Evolutionary conservation across 2,113 vertebrate species (phyloP), one percentile per base, ranked within the genome.

Genomic region (Python bivittatus): DNA sequence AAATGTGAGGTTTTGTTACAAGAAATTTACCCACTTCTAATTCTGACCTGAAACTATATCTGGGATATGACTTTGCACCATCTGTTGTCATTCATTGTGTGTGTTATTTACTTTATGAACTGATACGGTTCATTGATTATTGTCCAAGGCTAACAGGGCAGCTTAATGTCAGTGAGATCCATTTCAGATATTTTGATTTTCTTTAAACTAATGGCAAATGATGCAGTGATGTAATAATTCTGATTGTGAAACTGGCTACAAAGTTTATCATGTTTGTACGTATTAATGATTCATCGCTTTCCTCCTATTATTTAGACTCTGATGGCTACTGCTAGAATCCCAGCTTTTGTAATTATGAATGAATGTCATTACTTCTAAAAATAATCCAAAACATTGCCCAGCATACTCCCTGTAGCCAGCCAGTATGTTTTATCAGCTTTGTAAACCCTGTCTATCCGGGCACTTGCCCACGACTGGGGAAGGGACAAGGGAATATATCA

Each of bases 21-120:
- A 89, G 88, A 95, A 53, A 83, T 29, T 96, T 86, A 33, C 33
- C 15, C 53, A 25, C 88, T 88, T 94, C 86, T 92, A 60, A 90
- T 94, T 91, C 86, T 93, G 64, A 20, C 89, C 90, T 93, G 94
- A 95, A 95, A 95, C 20, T 79, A 17, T 88, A 95, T 83, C 91
- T 1, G 13, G 20, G 88, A 84, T 91, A 91, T 7, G 92, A 58
- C 3, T 25, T 72, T 94, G 95, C 68, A 90, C 44, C 53, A 84
- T 91, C 91, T 96, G 93, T 38, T 87, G 86, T 53, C 9, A 0
- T 93, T 93, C 54, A 27, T 90, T 87, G 61, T n/a, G 0, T 84
- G 2, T 91, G 85, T 93, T 79, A 79, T 79, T 96, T 96, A 92
- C 88, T 56, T 94, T 93, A 88, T 88, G 58, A 92, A 44, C 52